Conservation (phyloP, 2,797 vertebrate genomes). For the Silurus aristotelis region DNA sequence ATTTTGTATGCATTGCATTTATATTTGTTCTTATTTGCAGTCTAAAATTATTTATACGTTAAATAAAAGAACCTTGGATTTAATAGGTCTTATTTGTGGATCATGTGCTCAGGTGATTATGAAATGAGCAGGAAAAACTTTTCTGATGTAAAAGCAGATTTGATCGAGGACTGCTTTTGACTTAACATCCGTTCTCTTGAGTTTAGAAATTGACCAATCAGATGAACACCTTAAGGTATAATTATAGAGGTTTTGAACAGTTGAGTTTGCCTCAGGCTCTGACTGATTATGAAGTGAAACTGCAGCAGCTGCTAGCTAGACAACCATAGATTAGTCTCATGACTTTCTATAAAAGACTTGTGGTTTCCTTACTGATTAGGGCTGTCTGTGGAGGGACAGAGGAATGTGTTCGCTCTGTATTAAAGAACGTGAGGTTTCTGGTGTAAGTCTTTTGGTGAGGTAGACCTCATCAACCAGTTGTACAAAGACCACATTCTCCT, state of each 20-base stretch:
- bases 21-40: too few relatives aligned
- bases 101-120: neutral
- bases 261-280: neutral
- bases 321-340: slow-evolving; percentile 37
- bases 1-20: neutral
- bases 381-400: slow-evolving; percentile 13
- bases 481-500: slow-evolving; percentile 14
- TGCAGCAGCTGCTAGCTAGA: slow-evolving; percentile 39
- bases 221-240: neutral
- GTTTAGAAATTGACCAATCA: neutral
- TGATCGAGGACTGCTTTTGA: neutral
- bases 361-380: slow-evolving; percentile 42
- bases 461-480: slow-evolving; percentile 16
- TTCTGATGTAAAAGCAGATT: neutral
- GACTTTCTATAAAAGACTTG: slow-evolving; percentile 40
- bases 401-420: slow-evolving; percentile 26
- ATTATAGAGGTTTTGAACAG: neutral
- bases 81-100: neutral
- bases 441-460: slow-evolving; percentile 27
- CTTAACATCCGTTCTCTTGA: neutral
- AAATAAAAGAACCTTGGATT: neutral
- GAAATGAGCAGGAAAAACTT: neutral
- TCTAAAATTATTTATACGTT: neutral
- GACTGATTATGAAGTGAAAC: slow-evolving; percentile 9
- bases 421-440: slow-evolving; percentile 31